Base-by-base conservation (phyloP, 2,888 invertebrate genomes). In the Celastrina argiolus region DNA sequence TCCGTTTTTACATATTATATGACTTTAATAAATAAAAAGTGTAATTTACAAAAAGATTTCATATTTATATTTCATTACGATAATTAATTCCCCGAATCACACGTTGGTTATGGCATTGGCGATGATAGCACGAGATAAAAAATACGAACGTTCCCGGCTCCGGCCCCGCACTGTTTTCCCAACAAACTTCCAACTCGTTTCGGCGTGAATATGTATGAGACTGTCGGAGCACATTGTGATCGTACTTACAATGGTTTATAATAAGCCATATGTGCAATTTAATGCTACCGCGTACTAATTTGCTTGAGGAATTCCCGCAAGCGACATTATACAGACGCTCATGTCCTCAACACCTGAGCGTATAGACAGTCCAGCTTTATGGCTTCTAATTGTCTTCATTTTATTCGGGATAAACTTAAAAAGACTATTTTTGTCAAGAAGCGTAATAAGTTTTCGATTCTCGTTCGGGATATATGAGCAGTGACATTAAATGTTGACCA, bases 171-270 rank as follows among this genome's bases (percentile, higher is more conserved):
- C 16, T 36, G 39, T 61, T 39, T 61, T 36, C 36, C 36, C 22
- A 36, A 61, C 61, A 39, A 36, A 61, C 61, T 61, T 39, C 59
- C 59, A 59, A 36, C 59, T 34, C 59, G 26, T 61, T 61, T 61
- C 59, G 4, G 16, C 14, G 59, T 18, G 61, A 61, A 61, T 61
- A 61, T 61, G 61, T 16, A 61, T 61, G 61, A 61, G 22, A 39
- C 39, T 61, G 34, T 36, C 18, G 34, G 39, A 61, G 36, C 61
- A 61, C 18, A 61, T 61, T 36, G 16, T 61, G 61, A 61, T 61
- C 61, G 36, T 39, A 39, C 61, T 61, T 18, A 39, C 31, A 36
- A 36, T 61, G 61, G 61, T 22, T 61, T 61, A 61, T 36, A 39
- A 61, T 61, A 36, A 61, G 61, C 61, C 61, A 39, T 39, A 61